Evolutionary conservation across 2,888 invertebrate species (phyloP).

Genomic region (Spialia ferax): DNA sequence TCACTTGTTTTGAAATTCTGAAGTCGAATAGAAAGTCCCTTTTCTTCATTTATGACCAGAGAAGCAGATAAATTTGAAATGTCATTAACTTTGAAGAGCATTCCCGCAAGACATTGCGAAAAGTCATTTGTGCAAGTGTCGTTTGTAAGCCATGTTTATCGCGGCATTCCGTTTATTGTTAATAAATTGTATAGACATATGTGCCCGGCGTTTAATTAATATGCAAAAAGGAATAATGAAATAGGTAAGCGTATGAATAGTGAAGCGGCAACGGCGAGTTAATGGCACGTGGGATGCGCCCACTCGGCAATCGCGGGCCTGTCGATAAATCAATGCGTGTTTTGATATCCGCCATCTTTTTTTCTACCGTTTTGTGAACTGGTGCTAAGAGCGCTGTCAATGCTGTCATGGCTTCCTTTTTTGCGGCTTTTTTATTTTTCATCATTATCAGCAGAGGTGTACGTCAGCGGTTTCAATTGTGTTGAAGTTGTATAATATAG

Average conservation of each 20-base stretch:
- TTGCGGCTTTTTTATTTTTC: neutral
- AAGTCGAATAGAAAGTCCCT: too few species aligned
- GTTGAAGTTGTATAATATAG: neutral
- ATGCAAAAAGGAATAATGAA: constrained; percentile 48
- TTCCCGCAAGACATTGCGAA: neutral
- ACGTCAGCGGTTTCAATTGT: constrained; percentile 17
- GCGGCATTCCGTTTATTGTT: constrained; percentile 41
- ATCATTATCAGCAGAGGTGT: constrained; percentile 13
- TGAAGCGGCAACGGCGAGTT: constrained; percentile 32
- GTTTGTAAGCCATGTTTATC: constrained; percentile 27
- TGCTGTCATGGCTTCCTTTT: constrained; percentile 20
- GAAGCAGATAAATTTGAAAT: too few species aligned
- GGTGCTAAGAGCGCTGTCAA: constrained; percentile 39
- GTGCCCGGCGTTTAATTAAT: constrained; percentile 54
- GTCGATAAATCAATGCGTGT: constrained; percentile 48
- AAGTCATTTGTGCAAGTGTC: constrained; percentile 19
- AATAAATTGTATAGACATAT: constrained; percentile 43
- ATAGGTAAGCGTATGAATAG: constrained; percentile 43
- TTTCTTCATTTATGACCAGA: too few species aligned
- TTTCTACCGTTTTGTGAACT: constrained; percentile 24
- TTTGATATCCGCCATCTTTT: constrained; percentile 46
- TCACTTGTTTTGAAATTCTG: too few species aligned
- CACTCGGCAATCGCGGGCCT: constrained; percentile 44
- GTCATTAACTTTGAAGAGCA: neutral
- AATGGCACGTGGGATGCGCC: constrained; percentile 52